Evolutionary conservation across 1,140 invertebrate genomes (phyloP), one percentile per base, ranked within the genome.

Genomic region (Belonocnema kinseyi): DNA sequence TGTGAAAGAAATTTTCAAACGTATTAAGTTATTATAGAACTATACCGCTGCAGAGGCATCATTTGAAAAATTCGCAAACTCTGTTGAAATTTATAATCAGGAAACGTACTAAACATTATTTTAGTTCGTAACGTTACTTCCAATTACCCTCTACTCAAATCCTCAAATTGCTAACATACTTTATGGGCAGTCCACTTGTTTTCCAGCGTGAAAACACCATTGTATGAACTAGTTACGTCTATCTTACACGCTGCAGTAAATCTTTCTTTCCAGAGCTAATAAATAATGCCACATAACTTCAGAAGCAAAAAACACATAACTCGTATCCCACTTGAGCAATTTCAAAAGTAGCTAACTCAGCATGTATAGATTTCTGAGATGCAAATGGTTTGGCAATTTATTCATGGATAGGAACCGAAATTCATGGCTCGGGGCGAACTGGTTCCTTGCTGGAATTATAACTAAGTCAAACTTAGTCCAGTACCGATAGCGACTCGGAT

Each of bases 331-430:
- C 61, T 40, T 66, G 14, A 33, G 40, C 33, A 66, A 66, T 40
- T 66, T 66, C 26, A 40, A 66, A 14, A 33, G 26, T 16, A 26
- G 26, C 33, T 40, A 66, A 66, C 40, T 10, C 26, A n/a, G 40
- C n/a, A n/a, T 33, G 19, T 33, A 13, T 17, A 33, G 26, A 33
- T 66, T 66, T 16, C 26, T 40, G 83, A 88, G 89, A 88, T 90
- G 88, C 82, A 89, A 90, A 90, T 90, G 82, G 80, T 54, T 70
- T 73, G 72, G 79, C 86, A 87, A 89, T 89, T 88, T 90, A 89
- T 90, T 90, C 88, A 90, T 90, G 85, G 84, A 78, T 82, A 75
- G 79, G 82, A 74, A 78, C 82, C 81, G 80, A 82, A 83, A 82
- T 80, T 81, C 82, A 81, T 83, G 80, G 81, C 83, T 58, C 77